Evolutionary conservation across 2,888 invertebrate genomes (phyloP), one percentile per base, ranked within the genome.

Genomic region (Ophion obscuratus): DNA sequence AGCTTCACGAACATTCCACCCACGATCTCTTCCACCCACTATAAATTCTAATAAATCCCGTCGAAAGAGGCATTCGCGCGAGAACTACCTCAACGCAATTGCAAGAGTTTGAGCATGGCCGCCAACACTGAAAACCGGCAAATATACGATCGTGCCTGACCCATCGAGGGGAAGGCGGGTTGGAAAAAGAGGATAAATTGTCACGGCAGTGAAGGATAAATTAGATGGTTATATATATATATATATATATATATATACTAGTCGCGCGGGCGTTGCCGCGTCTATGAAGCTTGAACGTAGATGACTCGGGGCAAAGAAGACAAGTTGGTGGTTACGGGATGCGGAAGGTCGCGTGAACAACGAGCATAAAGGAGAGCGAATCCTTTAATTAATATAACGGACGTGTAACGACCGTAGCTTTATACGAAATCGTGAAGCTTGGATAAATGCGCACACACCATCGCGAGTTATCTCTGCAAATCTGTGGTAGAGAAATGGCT

Each of bases 361-460:
- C 68, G 66, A 75, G 61, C 70, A 71, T 86, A 84, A 84, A 81
- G 70, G 75, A 68, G 47, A 81, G 66, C 76, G 68, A 61, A 86
- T 83, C 83, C 78, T 84, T 76, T 84, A 84, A 86, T 86, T 86
- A 83, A 81, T 86, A 86, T 84, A 84, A 86, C 83, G 81, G 86
- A 31, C 47, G 57, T 83, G 74, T 81, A 74, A 86, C 78, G 64
- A 78, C 27, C 78, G 73, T 70, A 47, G 74, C 64, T 86, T 80
- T 81, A 62, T 81, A 64, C 44, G 81, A 83, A 81, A 81, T 71
- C 68, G 68, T 77, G 57, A 68, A 83, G 77, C 81, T 83, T 68
- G 67, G 80, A 80, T 83, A 80, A 82, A 80, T 79, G 78, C 53
- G 74, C 71, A 71, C 36, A 14, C 27, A 40, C 61, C 67, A 47